Conservation (phyloP, 2,113 vertebrate species). For the Sus scrofa region T2T-Sscrofa CM000812.6:164206501-164207000, state of each 20-base stretch:
- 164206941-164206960: not conserved
- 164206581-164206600: not conserved
- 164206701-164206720: not conserved
- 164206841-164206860: not conserved
- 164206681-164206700: not conserved
- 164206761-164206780: not conserved
- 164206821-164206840: not conserved
- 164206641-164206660: not conserved
- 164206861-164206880: not conserved
- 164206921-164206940: not conserved
- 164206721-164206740: not conserved
- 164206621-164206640: not conserved
- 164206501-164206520: not conserved
- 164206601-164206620: not conserved
- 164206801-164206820: not conserved
- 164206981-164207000: not conserved
- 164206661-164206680: not conserved
- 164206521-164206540: not conserved
- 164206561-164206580: not conserved
- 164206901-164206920: not conserved
- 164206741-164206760: not conserved
- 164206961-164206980: not conserved
- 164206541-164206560: not conserved
- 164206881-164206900: conserved; percentile 38
- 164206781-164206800: not conserved